Evolutionary conservation across 1,140 invertebrate genomes (phyloP).

Genomic region (Marisa cornuarietis): DNA sequence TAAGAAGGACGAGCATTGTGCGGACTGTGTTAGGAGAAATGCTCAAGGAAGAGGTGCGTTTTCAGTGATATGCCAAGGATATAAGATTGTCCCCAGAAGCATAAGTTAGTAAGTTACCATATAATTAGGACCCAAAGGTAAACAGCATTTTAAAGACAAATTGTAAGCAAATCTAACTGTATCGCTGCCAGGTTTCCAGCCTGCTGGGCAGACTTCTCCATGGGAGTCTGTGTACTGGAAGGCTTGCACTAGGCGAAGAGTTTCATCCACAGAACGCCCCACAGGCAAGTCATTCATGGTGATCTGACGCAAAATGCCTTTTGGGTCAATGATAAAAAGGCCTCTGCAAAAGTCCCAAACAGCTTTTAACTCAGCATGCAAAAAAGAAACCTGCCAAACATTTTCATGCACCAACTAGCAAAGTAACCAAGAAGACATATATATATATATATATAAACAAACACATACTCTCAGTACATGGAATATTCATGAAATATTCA

Average conservation of each 20-base stretch:
- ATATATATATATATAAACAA: no score
- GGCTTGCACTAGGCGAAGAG: conserved; percentile 87
- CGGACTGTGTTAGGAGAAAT: no score
- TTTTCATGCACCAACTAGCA: not conserved
- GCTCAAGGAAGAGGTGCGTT: no score
- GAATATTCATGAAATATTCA: no score
- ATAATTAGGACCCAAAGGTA: not conserved
- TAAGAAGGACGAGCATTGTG: no score
- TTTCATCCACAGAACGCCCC: conserved; percentile 75
- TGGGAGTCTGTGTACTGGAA: conserved; percentile 93
- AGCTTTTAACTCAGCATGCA: conserved; percentile 8
- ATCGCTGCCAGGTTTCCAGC: conserved; percentile 77
- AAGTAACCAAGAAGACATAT: no score
- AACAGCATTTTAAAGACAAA: not conserved
- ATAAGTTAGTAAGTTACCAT: not conserved
- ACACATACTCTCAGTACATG: no score
- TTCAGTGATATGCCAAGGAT: no score
- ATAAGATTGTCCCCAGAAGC: not conserved
- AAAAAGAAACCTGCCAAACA: not conserved
- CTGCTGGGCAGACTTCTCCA: conserved; percentile 77
- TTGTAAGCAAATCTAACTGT: conserved; percentile 57
- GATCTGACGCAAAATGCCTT: conserved; percentile 74
- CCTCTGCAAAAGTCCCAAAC: conserved; percentile 67
- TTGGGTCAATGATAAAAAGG: conserved; percentile 77
- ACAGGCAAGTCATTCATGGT: conserved; percentile 80